phyloP scores from a whole-genome alignment of 1,140 invertebrate genomes.

The Drosophila nigromelanica region DNA sequence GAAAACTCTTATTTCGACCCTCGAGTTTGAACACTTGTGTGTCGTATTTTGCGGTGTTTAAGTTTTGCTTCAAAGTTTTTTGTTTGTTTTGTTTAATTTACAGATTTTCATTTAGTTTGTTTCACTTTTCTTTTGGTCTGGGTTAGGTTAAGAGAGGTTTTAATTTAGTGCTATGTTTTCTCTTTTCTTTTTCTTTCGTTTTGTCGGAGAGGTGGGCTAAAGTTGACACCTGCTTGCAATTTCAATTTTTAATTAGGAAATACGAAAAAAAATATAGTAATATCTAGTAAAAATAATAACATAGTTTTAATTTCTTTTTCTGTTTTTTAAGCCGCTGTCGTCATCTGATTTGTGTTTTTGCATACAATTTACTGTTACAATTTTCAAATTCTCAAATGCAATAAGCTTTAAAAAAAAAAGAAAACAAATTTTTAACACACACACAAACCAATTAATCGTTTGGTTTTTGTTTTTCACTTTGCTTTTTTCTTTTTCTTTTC shows the following conservation, averaged over 20 bases:
- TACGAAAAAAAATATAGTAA: conserved; percentile 33
- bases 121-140: conserved; percentile 5
- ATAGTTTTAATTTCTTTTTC: conserved; percentile 1
- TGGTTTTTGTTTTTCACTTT: conserved; percentile 18
- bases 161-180: neutral
- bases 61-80: conserved; percentile 11
- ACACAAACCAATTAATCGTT: conserved; percentile 21
- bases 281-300: conserved; percentile 23
- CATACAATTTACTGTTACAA: conserved; percentile 18
- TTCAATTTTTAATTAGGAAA: conserved; percentile 13
- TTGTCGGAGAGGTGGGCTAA: conserved; percentile 32
- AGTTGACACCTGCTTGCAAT: conserved; percentile 40
- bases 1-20: conserved; percentile 21
- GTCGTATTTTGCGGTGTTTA: conserved; percentile 5
- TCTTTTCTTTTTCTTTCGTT: conserved; percentile 5
- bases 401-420: conserved; percentile 6
- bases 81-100: conserved; percentile 7
- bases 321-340: neutral
- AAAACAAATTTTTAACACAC: conserved; percentile 15
- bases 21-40: conserved; percentile 16
- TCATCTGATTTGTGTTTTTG: conserved; percentile 2
- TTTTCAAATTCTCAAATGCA: conserved; percentile 20
- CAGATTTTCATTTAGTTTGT: conserved; percentile 4
- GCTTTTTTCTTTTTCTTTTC: conserved; percentile 20
- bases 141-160: neutral